Evolutionary conservation across 1,140 invertebrate genomes (phyloP), one percentile per base, ranked within the genome.

Genomic region (Metopolophium dirhodum): DNA sequence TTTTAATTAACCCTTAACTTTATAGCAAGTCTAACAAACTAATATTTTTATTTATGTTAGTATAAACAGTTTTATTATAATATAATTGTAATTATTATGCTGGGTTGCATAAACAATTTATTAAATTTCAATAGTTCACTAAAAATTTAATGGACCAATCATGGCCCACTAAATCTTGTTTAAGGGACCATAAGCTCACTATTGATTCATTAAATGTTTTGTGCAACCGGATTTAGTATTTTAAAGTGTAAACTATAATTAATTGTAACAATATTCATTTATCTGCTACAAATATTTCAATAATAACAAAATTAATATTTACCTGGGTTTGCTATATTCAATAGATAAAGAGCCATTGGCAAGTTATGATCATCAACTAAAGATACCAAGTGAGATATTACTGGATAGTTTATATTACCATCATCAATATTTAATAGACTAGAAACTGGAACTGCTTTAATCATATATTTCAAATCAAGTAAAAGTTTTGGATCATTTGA

Each of bases 361-460:
- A 93, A n/a, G 30, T 93, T 93, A 57, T 54, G 35, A 83, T 93
- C 26, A 86, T 54, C 51, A 30, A 85, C 18, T 93, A 51, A 77
- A 54, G 91, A 54, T 51, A 93, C 51, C 14, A 93, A 86, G 41
- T 93, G 82, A 30, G 47, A 86, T 54, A 30, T 23, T n/a, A 93
- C 2, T 85, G 85, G n/a, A 57, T 86, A 85, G 45, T 49, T 93
- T 9, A 93, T n/a, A 93, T 41, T 85, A 86, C 91, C 91, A n/a
- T 3, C 9, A 57, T 85, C n/a, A 85, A 85, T 83, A 83, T 30
- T 41, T 85, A 93, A 51, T 30, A 93, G 18, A 35, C 91, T 93
- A 57, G 91, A 85, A 41, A 93, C 91, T n/a, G 91, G 91, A 57
- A 93, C 22, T 45, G 82, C 91, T 93, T 86, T 93, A 18, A 93